phyloP scores from a whole-genome alignment of 2,113 vertebrate genomes.

The Malaclemys terrapin region DNA sequence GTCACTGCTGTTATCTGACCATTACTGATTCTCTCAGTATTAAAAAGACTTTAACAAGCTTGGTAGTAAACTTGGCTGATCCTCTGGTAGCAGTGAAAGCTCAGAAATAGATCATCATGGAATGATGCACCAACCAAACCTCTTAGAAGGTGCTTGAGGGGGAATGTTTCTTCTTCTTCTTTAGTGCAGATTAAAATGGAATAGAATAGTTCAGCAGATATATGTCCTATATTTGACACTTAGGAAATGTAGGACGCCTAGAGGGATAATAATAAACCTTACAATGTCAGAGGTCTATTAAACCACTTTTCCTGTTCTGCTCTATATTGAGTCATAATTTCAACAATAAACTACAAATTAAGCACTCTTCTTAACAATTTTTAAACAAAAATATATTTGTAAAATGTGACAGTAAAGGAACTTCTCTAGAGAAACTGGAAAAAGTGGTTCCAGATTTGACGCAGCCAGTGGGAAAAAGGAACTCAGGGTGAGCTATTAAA shows the following conservation, averaged over 20 bases:
- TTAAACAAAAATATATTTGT: not conserved
- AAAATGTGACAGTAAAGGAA: not conserved
- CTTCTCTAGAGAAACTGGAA: slow-evolving; percentile 5
- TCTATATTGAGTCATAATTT: not conserved
- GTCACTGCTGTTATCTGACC: not conserved
- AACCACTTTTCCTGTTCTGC: not conserved
- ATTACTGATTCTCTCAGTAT: not conserved
- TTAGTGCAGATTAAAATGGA: not conserved
- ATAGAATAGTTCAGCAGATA: not conserved
- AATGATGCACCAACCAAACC: not conserved
- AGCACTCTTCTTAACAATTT: not conserved
- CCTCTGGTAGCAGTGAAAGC: not conserved
- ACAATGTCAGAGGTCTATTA: not conserved
- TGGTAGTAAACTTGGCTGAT: not conserved
- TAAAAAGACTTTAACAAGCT: not conserved
- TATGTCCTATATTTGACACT: not conserved
- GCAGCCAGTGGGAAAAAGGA: not conserved
- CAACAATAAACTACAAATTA: not conserved
- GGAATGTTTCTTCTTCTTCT: not conserved
- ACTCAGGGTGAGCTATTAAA: not conserved
- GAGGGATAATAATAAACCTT: not conserved
- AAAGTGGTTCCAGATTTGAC: not conserved
- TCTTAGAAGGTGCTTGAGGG: not conserved
- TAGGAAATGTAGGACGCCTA: not conserved
- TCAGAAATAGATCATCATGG: not conserved